Base-by-base conservation (phyloP, 2,888 invertebrate species). In the Drosophila emarginata region DNA sequence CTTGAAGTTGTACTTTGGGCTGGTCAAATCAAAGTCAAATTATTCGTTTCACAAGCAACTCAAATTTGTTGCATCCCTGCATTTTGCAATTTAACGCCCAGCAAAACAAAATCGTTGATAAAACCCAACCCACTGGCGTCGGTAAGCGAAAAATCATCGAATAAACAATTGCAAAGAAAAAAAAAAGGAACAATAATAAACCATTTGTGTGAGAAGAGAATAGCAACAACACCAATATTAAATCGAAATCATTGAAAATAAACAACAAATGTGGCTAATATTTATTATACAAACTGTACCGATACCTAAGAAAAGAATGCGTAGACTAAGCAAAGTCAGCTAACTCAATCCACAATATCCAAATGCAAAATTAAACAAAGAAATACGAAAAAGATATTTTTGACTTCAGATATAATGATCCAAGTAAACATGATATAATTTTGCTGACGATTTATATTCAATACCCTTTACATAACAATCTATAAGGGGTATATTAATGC, bases 1-100 rank as follows among this genome's bases (percentile, higher is more conserved):
- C 53, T 28, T 67, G 14, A 45, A 69, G 61, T 64, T 53, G 40
- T 58, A 68, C 56, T 73, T 77, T 77, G 21, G n/a, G 37, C 51
- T 32, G 32, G 32, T 32, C 32, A 32, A 32, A 32, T 32, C 32
- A 32, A 32, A 32, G 32, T 32, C 32, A 18, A 56, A 50, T 60
- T 23, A 23, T 40, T 50, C 32, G 45, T 18, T 15, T 39, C 45
- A 18, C 23, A 53, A 45, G 26, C 50, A 61, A 32, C 21, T 53
- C 53, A 72, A 67, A 65, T 72, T 59, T 28, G 12, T 21, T 45
- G 11, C 45, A 45, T 21, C 12, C 21, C 56, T 63, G 23, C 57
- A 72, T 53, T 21, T 53, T 54, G 72, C 23, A 71, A 58, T 69
- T 69, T 50, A 58, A 58, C 53, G 45, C 64, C 69, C 21, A 45